Base-by-base conservation (phyloP, 2,797 vertebrate species). In the Gymnocypris eckloni region DNA sequence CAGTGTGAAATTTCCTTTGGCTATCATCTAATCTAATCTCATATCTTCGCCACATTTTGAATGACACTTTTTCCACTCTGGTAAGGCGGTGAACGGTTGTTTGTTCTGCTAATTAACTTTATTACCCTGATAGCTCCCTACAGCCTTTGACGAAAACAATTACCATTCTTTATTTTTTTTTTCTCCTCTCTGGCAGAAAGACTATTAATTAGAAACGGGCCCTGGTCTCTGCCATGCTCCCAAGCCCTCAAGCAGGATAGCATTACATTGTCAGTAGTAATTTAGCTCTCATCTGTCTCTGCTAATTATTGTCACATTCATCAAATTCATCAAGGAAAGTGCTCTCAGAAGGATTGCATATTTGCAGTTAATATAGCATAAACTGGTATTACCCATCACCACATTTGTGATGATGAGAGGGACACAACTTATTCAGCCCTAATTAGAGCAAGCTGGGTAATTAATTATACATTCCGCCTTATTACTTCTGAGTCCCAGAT, bases 391-490 rank as follows among this genome's bases (percentile, higher is more conserved):
- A 98, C 96, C 96, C 96, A 97, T 97, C 96, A 96, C 95, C 96
- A 96, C 97, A 95, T 97, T 97, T 95, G 96, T 95, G 95, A 95
- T 96, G 96, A 97, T 96, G 96, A 97, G 96, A 97, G 96, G 97
- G 97, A 98, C 97, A 97, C 96, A 97, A 96, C 96, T 95, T 97
- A 98, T 99, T 98, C 97, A 98, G 97, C 97, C 96, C 97, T 98
- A 98, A 99, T 99, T 99, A 99, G 97, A 98, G 97, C 97, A 98
- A 98, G 97, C 98, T 98, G 98, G 97, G 98, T 98, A 97, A 98
- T 99, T 99, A 99, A 99, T 99, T 99, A 99, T 99, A 97, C 98
- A 99, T 97, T 98, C 97, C 96, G 96, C 97, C 97, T 99, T 98
- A 98, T 97, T 97, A 97, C 96, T 97, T 98, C 97, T 95, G 95